Conservation (phyloP, 2,888 invertebrate species). For the Lithophane ornitopus region DNA sequence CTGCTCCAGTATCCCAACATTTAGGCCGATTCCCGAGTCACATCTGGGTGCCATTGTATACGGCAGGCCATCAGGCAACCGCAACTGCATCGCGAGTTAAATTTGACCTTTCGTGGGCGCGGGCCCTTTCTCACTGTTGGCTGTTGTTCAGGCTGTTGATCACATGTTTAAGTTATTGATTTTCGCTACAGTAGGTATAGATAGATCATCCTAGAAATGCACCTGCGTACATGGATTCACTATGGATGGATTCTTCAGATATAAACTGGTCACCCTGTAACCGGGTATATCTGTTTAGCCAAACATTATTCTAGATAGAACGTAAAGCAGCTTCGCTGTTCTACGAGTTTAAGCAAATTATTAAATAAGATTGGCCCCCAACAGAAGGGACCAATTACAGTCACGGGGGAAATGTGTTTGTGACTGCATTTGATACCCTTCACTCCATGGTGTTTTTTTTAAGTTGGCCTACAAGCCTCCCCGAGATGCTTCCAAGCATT, state of each 20-base stretch:
- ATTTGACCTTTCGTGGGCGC: too few relatives aligned
- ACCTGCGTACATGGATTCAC: not conserved
- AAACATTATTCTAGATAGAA: too few relatives aligned
- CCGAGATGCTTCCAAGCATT: not conserved
- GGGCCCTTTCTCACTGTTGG: not conserved
- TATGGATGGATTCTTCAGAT: not conserved
- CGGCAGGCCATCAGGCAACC: not conserved
- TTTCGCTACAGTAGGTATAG: not conserved
- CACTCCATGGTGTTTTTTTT: not conserved
- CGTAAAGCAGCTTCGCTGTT: too few relatives aligned
- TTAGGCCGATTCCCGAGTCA: not conserved
- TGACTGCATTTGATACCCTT: not conserved
- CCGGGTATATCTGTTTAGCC: too few relatives aligned
- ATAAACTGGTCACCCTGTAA: not conserved
- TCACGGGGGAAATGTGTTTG: not conserved
- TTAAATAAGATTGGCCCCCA: too few relatives aligned
- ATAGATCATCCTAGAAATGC: constrained; percentile 6
- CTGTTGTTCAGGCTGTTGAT: not conserved
- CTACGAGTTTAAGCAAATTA: too few relatives aligned
- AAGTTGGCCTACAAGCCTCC: not conserved
- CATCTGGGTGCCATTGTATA: too few relatives aligned
- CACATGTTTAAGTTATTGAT: constrained; percentile 10
- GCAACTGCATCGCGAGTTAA: not conserved
- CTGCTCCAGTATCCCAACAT: not conserved
- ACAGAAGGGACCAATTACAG: too few relatives aligned